Evolutionary conservation across 1,140 invertebrate genomes (phyloP).

Genomic region (Zaprionus davidi): DNA sequence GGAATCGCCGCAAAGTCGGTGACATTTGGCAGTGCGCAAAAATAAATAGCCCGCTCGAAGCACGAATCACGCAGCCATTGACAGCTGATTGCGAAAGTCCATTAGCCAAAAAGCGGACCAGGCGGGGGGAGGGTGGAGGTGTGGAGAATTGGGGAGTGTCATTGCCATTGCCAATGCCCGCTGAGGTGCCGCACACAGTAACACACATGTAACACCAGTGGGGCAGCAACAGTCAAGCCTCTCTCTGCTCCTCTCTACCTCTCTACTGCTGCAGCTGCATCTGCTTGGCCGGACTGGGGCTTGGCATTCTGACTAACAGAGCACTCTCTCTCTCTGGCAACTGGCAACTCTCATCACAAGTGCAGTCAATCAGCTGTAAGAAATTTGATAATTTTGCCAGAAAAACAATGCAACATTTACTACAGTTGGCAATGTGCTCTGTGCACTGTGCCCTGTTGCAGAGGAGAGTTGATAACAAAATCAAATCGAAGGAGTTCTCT

Average conservation of each 20-base stretch:
- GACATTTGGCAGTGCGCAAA: conserved; percentile 79
- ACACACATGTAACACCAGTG: background rate
- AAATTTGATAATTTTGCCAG: conserved; percentile 69
- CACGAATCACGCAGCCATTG: conserved; percentile 47
- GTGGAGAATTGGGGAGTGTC: background rate
- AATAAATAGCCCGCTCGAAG: conserved; percentile 78
- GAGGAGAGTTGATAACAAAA: background rate
- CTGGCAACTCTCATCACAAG: conserved; percentile 67
- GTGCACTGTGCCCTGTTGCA: background rate
- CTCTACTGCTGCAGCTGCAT: conserved; percentile 27
- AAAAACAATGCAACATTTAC: conserved; percentile 41
- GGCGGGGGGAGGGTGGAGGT: background rate
- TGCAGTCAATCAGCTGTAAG: conserved; percentile 78
- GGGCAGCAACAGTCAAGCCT: background rate
- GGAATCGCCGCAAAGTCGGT: conserved; percentile 79
- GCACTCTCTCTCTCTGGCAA: background rate
- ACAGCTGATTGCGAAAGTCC: conserved; percentile 81
- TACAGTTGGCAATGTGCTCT: background rate
- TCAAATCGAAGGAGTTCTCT: background rate
- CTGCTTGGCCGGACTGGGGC: conserved; percentile 56
- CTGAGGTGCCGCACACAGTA: conserved; percentile 25
- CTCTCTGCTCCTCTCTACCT: too few species aligned
- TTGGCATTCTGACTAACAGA: conserved; percentile 9
- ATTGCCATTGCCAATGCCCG: conserved; percentile 11
- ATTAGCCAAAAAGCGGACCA: conserved; percentile 57